phyloP scores from a whole-genome alignment of 2,113 vertebrate species.

The Neomonachus schauinslandi region DNA sequence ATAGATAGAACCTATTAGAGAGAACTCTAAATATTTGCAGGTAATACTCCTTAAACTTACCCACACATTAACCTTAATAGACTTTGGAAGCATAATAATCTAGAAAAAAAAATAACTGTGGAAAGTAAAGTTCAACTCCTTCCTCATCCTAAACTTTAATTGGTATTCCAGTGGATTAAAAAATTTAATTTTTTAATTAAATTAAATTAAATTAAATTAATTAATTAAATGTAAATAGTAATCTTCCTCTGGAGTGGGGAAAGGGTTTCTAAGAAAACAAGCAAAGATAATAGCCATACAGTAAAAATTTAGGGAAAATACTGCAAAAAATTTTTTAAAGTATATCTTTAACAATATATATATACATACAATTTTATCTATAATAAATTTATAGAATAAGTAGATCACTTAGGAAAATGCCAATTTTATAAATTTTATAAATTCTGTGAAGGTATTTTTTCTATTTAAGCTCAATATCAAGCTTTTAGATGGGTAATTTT shows the following conservation, averaged over 20 bases:
- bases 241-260: background rate
- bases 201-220: too few relatives aligned
- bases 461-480: background rate
- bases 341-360: background rate
- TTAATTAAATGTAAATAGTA: background rate
- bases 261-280: background rate
- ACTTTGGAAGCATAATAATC: background rate
- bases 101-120: background rate
- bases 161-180: background rate
- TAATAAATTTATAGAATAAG: background rate
- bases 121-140: background rate
- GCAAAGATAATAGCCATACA: background rate
- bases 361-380: background rate
- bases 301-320: background rate
- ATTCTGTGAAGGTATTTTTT: background rate
- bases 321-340: background rate
- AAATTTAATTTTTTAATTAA: too few relatives aligned
- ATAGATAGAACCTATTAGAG: background rate
- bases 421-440: background rate
- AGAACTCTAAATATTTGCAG: background rate
- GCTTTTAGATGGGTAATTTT: background rate
- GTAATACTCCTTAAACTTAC: background rate
- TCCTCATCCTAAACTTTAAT: background rate
- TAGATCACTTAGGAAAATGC: background rate
- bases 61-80: background rate